Evolutionary conservation across 2,797 vertebrate species (phyloP).

Genomic region (Semotilus atromaculatus): DNA sequence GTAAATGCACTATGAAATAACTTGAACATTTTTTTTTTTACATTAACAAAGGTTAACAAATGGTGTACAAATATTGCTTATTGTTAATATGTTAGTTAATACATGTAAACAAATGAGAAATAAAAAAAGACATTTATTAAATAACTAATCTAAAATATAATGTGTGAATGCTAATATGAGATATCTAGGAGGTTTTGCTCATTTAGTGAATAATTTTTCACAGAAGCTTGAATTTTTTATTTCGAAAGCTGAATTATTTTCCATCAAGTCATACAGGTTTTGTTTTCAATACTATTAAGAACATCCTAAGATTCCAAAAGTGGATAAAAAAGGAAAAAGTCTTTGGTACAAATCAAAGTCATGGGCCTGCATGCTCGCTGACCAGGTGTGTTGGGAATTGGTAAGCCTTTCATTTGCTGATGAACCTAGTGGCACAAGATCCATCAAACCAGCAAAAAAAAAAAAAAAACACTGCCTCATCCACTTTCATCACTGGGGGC

Average conservation of each 20-base stretch:
- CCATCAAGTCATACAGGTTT: not conserved
- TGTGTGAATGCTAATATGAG: not conserved
- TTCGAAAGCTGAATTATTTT: not conserved
- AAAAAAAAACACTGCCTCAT: constrained; percentile 31
- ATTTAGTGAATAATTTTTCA: not conserved
- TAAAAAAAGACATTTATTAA: no score
- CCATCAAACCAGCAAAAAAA: constrained; percentile 26
- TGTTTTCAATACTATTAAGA: constrained; percentile 9
- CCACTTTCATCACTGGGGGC: constrained; percentile 46
- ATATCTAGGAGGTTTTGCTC: not conserved
- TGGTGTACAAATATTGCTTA: not conserved
- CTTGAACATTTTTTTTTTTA: no score
- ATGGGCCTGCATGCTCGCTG: constrained; percentile 13
- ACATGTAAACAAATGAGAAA: no score
- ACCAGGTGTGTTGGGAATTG: constrained; percentile 32
- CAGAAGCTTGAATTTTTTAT: not conserved
- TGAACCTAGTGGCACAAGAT: constrained; percentile 45
- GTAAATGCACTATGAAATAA: no score
- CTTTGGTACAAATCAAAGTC: constrained; percentile 42
- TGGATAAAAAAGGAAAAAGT: constrained; percentile 12
- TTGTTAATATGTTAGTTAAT: not conserved
- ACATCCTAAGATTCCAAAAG: not conserved
- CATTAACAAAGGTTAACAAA: not conserved
- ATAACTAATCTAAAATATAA: not conserved
- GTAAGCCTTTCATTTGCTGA: constrained; percentile 54